These are phyloP conservation scores for Sciurus niger DNA, from an alignment of 2,113 vertebrate species.

Conservation along the genomic window DNA sequence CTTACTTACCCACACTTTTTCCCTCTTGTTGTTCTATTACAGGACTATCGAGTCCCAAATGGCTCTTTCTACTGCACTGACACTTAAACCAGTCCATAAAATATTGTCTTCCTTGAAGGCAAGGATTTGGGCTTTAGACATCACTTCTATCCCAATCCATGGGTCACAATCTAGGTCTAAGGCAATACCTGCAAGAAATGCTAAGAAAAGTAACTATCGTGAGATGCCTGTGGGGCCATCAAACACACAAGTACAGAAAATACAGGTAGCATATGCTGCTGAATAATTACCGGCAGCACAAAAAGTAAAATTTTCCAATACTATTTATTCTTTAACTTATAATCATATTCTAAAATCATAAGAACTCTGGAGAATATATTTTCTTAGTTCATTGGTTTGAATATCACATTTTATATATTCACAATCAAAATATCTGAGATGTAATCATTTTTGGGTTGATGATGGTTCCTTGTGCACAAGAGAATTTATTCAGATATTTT, in stretches of 20 bases:
- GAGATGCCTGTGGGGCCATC: fast-evolving
- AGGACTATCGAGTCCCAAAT: not conserved
- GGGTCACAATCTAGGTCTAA: not conserved
- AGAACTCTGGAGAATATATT: not conserved
- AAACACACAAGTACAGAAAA: not conserved
- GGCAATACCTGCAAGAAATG: not conserved
- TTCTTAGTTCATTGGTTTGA: not conserved
- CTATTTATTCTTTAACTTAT: not conserved
- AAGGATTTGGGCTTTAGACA: not conserved
- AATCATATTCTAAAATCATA: not conserved
- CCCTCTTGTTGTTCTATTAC: not conserved
- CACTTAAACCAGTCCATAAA: not conserved
- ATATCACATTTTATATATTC: not conserved
- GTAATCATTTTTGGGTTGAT: not conserved
- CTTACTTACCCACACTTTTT: fast-evolving
- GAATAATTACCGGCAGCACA: not conserved
- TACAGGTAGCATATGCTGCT: not conserved
- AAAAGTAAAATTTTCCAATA: not conserved
- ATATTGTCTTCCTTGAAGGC: not conserved
- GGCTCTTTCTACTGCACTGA: not conserved
- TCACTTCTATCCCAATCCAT: not conserved
- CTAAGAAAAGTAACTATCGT: not conserved
- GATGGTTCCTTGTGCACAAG: not conserved
- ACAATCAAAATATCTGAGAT: not conserved
- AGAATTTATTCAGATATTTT: not conserved